Percentiles rank a stretch among this genome's conserved stretches.
Evolutionary conservation across 1,140 invertebrate species (phyloP).

Genomic region (Plectrocnemia conspersa): DNA sequence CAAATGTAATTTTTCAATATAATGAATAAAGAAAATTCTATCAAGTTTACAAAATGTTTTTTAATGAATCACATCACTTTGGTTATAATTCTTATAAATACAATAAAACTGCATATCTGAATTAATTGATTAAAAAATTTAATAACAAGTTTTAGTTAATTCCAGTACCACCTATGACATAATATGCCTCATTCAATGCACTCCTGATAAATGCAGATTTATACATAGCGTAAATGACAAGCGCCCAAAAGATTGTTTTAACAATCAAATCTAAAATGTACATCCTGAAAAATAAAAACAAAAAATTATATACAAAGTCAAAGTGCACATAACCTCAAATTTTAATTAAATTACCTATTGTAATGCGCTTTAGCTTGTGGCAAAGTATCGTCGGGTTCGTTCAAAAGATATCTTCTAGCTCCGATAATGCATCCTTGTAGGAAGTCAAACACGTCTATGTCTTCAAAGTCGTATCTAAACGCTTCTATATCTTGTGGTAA

Average conservation of each 20-base stretch:
- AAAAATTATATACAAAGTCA: no score
- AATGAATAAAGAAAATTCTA: no score
- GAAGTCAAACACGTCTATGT: constrained; percentile 47
- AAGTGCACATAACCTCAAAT: no score
- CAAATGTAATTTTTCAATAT: no score
- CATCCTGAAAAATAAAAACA: constrained; percentile 40
- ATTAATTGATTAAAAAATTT: no score
- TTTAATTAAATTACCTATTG: constrained; percentile 44
- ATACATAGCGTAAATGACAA: constrained; percentile 37
- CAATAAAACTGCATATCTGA: no score
- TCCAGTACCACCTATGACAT: no score
- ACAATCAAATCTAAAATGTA: constrained; percentile 37
- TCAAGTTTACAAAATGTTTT: no score
- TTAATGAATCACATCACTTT: no score
- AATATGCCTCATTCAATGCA: no score
- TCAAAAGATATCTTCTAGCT: constrained; percentile 54
- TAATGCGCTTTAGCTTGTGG: constrained; percentile 45
- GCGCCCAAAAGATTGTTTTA: constrained; percentile 36
- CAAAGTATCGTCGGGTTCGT: constrained; percentile 53
- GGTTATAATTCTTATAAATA: no score
- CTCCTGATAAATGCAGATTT: constrained; percentile 30
- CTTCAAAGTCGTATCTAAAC: constrained; percentile 58
- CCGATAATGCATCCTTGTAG: constrained; percentile 53
- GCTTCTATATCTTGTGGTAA: constrained; percentile 57
- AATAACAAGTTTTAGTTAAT: no score